These are phyloP conservation scores for Ginglymostoma cirratum DNA, from an alignment of 2,113 vertebrate species.

Conservation along the genomic window DNA sequence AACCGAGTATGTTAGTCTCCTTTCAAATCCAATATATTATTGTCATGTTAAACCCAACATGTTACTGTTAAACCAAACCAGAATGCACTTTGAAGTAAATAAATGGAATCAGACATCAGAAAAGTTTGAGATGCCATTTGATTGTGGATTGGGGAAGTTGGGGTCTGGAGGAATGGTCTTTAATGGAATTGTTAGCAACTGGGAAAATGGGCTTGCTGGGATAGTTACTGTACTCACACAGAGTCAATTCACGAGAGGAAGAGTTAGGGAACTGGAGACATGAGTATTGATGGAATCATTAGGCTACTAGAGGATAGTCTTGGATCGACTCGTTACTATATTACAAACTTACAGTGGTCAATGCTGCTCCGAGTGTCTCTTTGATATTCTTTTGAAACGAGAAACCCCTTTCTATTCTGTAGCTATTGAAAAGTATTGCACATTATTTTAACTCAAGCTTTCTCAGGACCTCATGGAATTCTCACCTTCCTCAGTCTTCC, in stretches of 20 bases:
- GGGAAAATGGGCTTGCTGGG: no score
- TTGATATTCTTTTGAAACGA: not conserved
- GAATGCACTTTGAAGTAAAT: no score
- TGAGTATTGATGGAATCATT: not conserved
- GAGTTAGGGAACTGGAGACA: not conserved
- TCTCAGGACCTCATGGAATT: not conserved
- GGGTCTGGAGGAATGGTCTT: not conserved
- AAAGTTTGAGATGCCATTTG: no score
- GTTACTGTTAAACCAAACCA: no score
- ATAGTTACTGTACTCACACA: not conserved
- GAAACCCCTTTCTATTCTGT: not conserved
- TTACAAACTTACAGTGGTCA: not conserved
- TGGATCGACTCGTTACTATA: not conserved
- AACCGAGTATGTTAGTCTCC: not conserved
- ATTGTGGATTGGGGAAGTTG: no score
- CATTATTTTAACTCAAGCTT: not conserved
- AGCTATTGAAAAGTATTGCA: not conserved
- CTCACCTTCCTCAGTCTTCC: not conserved
- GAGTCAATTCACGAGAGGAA: not conserved
- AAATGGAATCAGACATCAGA: no score
- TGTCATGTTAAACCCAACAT: no score
- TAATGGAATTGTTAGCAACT: not conserved
- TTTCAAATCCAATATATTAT: no score
- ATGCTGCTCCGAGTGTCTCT: not conserved
- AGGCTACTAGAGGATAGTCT: not conserved